Evolutionary conservation across 2,888 invertebrate genomes (phyloP).

Genomic region (Cheilosia scutellata): DNA sequence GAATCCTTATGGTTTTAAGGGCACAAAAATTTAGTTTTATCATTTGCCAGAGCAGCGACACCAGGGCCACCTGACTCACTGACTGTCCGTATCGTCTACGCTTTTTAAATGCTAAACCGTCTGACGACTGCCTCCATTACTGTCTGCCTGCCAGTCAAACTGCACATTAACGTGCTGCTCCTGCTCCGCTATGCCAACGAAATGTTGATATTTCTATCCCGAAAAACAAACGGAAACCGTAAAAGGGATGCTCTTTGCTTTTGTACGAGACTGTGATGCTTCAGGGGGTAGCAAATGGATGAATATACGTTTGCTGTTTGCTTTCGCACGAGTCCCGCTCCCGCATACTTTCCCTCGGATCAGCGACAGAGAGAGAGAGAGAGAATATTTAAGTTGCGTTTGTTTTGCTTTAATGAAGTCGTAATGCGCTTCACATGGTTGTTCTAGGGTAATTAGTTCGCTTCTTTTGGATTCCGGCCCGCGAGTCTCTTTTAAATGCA

Average conservation of each 20-base stretch:
- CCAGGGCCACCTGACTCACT: not conserved
- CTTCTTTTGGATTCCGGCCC: conserved; percentile 34
- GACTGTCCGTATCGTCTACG: conserved; percentile 48
- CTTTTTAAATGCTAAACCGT: conserved; percentile 72
- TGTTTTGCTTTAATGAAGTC: conserved; percentile 76
- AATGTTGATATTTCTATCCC: conserved; percentile 73
- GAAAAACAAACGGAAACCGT: conserved; percentile 75
- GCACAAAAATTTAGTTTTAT: conserved; percentile 69
- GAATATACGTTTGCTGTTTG: conserved; percentile 51
- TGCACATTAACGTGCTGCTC: conserved; percentile 62
- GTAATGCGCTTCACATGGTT: conserved; percentile 75
- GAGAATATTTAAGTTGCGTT: conserved; percentile 74
- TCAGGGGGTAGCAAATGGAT: conserved; percentile 32
- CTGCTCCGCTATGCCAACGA: conserved; percentile 7
- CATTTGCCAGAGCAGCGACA: conserved; percentile 49
- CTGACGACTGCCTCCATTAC: conserved; percentile 71
- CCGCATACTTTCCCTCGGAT: not conserved
- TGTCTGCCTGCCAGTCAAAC: conserved; percentile 73
- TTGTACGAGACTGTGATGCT: conserved; percentile 46
- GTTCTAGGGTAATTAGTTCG: conserved; percentile 71
- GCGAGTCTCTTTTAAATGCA: conserved; percentile 61
- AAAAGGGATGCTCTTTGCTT: conserved; percentile 75
- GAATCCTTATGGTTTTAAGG: conserved; percentile 34
- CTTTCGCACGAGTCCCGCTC: conserved; percentile 40
- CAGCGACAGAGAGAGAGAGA: conserved; percentile 16